These are phyloP conservation scores for Rhabditophanes sp. DNA, from an alignment of 2,888 invertebrate species.

Conservation along the genomic window DNA sequence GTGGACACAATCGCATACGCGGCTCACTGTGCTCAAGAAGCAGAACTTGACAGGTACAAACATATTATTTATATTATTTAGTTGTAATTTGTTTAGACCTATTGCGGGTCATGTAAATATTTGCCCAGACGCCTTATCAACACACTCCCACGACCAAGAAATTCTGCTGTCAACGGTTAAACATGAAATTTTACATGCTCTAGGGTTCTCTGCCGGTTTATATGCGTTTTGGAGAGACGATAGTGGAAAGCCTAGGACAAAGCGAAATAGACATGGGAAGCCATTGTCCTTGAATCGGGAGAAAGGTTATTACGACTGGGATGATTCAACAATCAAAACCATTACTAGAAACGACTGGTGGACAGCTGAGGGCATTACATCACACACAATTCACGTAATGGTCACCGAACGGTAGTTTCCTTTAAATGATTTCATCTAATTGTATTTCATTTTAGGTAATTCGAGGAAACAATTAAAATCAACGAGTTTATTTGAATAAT, in stretches of 20 bases:
- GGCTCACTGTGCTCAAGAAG: constrained; percentile 92
- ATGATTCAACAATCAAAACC: constrained; percentile 65
- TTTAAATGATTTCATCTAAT: no score
- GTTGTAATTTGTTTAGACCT: constrained; percentile 49
- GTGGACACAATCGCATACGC: constrained; percentile 80
- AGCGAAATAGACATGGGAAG: constrained; percentile 28
- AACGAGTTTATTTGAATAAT: no score
- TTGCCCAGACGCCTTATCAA: constrained; percentile 81
- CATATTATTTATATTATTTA: neutral
- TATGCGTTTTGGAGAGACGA: constrained; percentile 83
- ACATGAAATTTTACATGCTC: constrained; percentile 90
- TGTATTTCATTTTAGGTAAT: no score
- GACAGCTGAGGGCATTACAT: constrained; percentile 56
- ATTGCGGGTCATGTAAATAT: constrained; percentile 97
- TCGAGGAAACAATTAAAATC: no score
- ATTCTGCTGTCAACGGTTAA: constrained; percentile 81
- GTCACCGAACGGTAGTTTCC: no score
- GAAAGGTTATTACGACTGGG: constrained; percentile 63
- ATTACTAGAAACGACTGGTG: constrained; percentile 60
- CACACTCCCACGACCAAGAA: constrained; percentile 68
- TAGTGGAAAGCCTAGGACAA: constrained; percentile 53
- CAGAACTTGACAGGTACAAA: constrained; percentile 59
- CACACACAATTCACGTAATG: constrained; percentile 64
- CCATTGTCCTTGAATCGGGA: constrained; percentile 29
- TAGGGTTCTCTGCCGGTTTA: constrained; percentile 87